These are phyloP conservation scores for Drosophila algonquin DNA, from an alignment of 2,888 invertebrate species.

Conservation along the genomic window DNA sequence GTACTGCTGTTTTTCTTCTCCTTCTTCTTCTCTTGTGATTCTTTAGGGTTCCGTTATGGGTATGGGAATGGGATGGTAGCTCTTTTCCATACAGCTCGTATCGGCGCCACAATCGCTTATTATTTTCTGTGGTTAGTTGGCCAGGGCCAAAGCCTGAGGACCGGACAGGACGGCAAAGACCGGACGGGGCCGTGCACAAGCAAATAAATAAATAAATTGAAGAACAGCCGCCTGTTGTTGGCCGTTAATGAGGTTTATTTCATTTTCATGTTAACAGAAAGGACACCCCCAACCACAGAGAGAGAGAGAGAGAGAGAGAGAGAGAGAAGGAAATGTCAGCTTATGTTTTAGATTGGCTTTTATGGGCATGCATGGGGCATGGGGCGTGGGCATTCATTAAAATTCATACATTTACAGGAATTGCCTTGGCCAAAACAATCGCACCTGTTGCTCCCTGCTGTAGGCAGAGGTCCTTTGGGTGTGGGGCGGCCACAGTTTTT, in stretches of 20 bases:
- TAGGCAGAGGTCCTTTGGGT: too few relatives aligned
- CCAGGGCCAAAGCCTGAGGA: conserved; percentile 39
- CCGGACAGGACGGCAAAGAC: neutral
- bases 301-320: neutral
- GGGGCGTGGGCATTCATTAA: conserved; percentile 37
- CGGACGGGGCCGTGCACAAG: conserved; percentile 7
- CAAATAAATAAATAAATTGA: conserved; percentile 61
- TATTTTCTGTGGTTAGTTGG: conserved; percentile 52
- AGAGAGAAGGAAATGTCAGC: conserved; percentile 30
- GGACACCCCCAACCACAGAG: conserved; percentile 40
- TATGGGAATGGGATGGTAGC: neutral
- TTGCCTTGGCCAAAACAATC: conserved; percentile 24
- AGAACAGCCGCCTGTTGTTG: conserved; percentile 49
- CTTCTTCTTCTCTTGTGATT: conserved; percentile 6
- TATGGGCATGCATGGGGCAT: conserved; percentile 11
- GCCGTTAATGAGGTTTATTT: conserved; percentile 58
- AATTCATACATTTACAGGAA: conserved; percentile 45
- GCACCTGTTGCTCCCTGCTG: conserved; percentile 64
- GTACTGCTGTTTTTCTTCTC: conserved; percentile 22
- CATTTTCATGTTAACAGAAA: conserved; percentile 55
- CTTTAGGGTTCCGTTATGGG: conserved; percentile 19
- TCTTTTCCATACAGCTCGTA: conserved; percentile 50
- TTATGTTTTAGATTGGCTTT: conserved; percentile 52
- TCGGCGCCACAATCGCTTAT: conserved; percentile 55
- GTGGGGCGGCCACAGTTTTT: conserved; percentile 15